Evolutionary conservation across 1,140 invertebrate species (phyloP), one percentile per base, ranked within the genome.

Genomic region (Ceratitis capitata): DNA sequence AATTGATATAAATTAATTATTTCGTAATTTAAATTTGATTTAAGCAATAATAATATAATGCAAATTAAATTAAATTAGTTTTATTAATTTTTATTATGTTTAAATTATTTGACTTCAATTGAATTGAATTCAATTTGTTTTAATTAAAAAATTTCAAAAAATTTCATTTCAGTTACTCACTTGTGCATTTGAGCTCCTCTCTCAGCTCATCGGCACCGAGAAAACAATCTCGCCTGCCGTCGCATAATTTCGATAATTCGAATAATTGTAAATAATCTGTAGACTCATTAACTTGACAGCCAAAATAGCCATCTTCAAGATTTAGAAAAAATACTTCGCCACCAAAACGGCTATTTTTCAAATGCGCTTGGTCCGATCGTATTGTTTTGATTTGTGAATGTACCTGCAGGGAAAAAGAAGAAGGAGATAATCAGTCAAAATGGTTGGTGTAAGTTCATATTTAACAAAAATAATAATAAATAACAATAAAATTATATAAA

Each of bases 251-350:
- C 83, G 97, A 98, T 89, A 99, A 93, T 94, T 98, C 97, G 93
- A 98, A 97, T 88, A 98, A 94, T 94, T 98, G 97, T 90, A 99
- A 94, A 89, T 98, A 95, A 92, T 98, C 97, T 88, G 96, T 97
- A 84, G 97, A 98, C 93, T 97, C 97, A 94, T 99, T 99, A 86
- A 98, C 97, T 94, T 99, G 98, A 93, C 98, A 99, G 87, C 97
- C 98, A 93, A 99, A 99, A 93, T 97, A 98, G 88, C 98, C 98
- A 94, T 98, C 97, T 94, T 98, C 97, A 92, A 98, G 94, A 93
- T 98, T 98, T 92, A 99, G 94, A 94, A 98, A 97, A 94, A 99
- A 98, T 92, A 98, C 96, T 94, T 98, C 97, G 93, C 95, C 93
- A 94, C 95, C 96, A 93, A 95, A 95, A 92, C 96, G 95, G 94